Evolutionary conservation across 2,797 vertebrate genomes (phyloP).

Genomic region (Hippocampus kuda): DNA sequence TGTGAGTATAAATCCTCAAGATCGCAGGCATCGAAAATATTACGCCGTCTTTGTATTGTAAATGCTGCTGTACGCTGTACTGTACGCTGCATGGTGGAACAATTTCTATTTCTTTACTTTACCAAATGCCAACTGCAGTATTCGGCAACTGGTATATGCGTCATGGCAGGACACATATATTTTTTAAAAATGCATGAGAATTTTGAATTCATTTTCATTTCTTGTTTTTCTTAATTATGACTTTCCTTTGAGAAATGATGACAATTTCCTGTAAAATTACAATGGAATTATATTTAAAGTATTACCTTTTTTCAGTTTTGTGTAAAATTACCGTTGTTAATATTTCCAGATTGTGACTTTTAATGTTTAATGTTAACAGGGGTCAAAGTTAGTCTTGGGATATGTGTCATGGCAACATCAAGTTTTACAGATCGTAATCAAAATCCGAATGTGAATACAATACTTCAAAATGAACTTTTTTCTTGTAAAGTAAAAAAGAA

Average conservation of each 20-base stretch:
- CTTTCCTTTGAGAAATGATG: neutral
- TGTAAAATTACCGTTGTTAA: no score
- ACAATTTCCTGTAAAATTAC: neutral
- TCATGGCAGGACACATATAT: neutral
- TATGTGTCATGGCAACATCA: neutral
- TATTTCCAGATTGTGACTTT: neutral
- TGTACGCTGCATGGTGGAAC: neutral
- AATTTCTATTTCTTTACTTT: neutral
- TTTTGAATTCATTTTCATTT: no score
- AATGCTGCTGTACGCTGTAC: conserved; percentile 7
- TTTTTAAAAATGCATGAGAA: no score
- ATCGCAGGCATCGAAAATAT: conserved; percentile 20
- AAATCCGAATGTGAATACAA: neutral
- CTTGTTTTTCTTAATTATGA: no score
- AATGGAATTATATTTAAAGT: conserved; percentile 8
- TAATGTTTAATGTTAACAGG: neutral
- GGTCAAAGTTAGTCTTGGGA: no score
- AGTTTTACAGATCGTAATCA: neutral
- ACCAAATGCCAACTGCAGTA: neutral
- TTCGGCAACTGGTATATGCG: neutral
- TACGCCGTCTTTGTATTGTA: conserved; percentile 28
- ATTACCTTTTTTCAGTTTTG: no score
- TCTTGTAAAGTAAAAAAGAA: no score
- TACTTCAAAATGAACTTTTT: no score
- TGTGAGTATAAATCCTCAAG: conserved; percentile 27